Evolutionary conservation across 2,797 vertebrate genomes (phyloP), one percentile per base, ranked within the genome.

Genomic region (Danio aesculapii): DNA sequence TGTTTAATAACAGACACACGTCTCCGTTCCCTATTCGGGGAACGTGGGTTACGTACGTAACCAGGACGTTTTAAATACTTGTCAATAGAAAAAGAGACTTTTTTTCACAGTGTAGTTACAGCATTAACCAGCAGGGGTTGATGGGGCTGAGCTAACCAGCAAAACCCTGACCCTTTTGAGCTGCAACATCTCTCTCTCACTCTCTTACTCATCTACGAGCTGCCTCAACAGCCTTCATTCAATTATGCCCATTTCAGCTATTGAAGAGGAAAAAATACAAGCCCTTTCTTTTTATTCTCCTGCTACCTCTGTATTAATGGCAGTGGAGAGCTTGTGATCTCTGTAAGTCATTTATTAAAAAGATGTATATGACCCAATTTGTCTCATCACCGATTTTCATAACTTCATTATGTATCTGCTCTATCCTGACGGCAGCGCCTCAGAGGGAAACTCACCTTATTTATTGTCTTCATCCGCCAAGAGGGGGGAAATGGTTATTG

Each of bases 321-420:
- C 21, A 63, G 80, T 66, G 9, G 73, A 83, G 61, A 79, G 85
- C 84, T 83, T 82, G 81, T 83, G 85, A 87, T 87, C 81, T 87
- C 83, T 73, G 75, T 81, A 72, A 82, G 87, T 83, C 88, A 86
- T 89, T 88, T 87, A 82, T 87, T 86, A 85, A 88, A 85, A 87
- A 85, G 84, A 88, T 87, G 83, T 87, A 84, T 89, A 88, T 86
- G 85, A 87, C 86, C 86, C 85, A 87, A 89, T 89, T 87, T 87
- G 87, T 85, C 84, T 84, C 87, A 85, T 88, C 87, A 77, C 85
- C 41, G 85, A 82, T 87, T 88, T 88, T 89, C 86, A 89, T 89
- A 89, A 89, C 85, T 86, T 83, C 72, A 88, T 89, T 89, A 87
- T 84, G 83, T 72, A 73, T 81, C 81, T 72, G 68, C 78, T 83